Evolutionary conservation across 2,113 vertebrate species (phyloP), one percentile per base, ranked within the genome.

Genomic region (Seriola rivoliana): DNA sequence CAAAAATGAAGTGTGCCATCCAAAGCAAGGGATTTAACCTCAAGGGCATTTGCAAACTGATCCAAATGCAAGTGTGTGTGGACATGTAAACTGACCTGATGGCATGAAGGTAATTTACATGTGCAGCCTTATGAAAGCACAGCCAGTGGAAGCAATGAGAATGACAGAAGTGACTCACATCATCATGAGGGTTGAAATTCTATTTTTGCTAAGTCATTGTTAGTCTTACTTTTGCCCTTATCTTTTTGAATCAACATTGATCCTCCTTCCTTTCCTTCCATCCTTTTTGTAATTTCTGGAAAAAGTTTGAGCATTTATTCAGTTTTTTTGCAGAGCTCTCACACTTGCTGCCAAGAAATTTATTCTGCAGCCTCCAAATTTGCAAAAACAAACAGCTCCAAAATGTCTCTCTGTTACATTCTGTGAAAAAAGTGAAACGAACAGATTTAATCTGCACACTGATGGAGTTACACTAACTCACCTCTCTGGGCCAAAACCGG

Each of bases 401-500:
- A 57, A 68, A 23, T 5, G 4, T 5, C 5, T 54, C 58, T 58
- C 4, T 36, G 52, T n/a, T 13, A 46, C 25, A 13, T 64, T 36
- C 8, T 64, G 36, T 17, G 11, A 59, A 59, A 9, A 21, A 5
- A 40, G 65, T 34, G 3, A 58, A 38, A 58, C 8, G 58, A 36
- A 50, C 0, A 6, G 3, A 48, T 73, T 68, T 11, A n/a, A 44
- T 5, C 25, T 6, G 13, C 11, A 19, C 13, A 14, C 17, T 13
- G 13, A 2, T 67, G 40, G n/a, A 34, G 44, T 25, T 60, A 12
- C 2, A 32, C 11, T 1, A 11, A 81, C 95, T 96, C 92, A 97
- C 97, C 96, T 97, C 88, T 96, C 96, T 8, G 96, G 94, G 80
- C 96, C 94, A 58, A 95, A 92, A 63, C 96, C 96, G 3, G 96